Percentiles rank a stretch among this genome's conserved stretches.
phyloP scores from a whole-genome alignment of 2,113 vertebrate genomes.

The Eublepharis macularius region DNA sequence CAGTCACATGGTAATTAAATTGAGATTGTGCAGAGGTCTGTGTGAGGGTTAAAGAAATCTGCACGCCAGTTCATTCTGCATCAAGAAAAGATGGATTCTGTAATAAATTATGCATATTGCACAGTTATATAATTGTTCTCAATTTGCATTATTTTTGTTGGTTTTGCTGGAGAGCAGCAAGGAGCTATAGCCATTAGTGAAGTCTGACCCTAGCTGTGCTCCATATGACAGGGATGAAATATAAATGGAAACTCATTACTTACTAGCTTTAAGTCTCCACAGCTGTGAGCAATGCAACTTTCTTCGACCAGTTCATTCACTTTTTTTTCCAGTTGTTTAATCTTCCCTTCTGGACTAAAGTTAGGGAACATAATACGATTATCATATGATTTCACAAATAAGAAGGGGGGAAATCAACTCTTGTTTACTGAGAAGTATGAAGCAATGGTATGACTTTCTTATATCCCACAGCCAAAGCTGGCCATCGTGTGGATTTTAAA shows the following conservation, averaged over 20 bases:
- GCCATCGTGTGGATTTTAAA: too few species aligned
- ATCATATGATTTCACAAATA: conserved; percentile 11
- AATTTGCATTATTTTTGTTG: not conserved
- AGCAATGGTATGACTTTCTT: too few species aligned
- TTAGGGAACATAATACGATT: conserved; percentile 20
- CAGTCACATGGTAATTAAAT: not conserved
- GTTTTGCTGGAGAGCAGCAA: not conserved
- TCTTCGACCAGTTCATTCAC: conserved; percentile 95
- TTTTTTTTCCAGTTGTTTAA: conserved; percentile 93
- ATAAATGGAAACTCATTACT: conserved; percentile 44
- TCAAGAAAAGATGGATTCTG: not conserved
- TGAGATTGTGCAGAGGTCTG: not conserved
- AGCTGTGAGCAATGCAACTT: conserved; percentile 91
- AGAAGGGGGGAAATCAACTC: too few species aligned
- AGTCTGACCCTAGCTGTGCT: not conserved
- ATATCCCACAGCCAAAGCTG: too few species aligned
- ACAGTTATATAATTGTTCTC: not conserved
- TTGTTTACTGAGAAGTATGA: too few species aligned
- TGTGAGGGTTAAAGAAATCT: not conserved
- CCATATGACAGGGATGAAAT: not conserved
- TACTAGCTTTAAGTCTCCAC: conserved; percentile 89
- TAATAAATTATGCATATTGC: not conserved
- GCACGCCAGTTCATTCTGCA: not conserved
- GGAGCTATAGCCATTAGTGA: not conserved
- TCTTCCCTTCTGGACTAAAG: conserved; percentile 91